These are phyloP conservation scores for Nebria brevicollis DNA, from an alignment of 2,888 invertebrate genomes.

Conservation along the genomic window DNA sequence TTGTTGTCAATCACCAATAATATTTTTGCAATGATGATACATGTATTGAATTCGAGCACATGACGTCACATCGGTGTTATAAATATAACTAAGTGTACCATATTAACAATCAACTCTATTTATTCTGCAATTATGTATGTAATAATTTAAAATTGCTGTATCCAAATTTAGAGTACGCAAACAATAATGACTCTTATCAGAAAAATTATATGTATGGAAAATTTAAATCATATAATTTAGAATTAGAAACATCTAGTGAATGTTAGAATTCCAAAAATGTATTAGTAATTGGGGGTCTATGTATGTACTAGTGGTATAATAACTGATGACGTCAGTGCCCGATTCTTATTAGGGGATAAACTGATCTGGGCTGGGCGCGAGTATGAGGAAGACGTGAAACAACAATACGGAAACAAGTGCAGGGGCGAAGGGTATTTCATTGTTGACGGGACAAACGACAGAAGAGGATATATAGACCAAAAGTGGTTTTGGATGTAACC, in stretches of 20 bases:
- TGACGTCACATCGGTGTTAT: not conserved
- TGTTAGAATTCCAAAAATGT: not conserved
- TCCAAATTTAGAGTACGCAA: no score
- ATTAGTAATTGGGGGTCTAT: not conserved
- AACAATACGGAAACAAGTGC: slow-evolving; percentile 41
- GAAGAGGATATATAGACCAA: not conserved
- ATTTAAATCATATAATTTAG: no score
- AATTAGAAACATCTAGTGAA: no score
- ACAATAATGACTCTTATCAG: no score
- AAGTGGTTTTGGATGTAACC: slow-evolving; percentile 1
- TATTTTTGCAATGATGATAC: not conserved
- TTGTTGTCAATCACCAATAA: slow-evolving; percentile 34
- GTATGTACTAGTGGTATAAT: not conserved
- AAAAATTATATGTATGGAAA: no score
- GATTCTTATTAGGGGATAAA: not conserved
- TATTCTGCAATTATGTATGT: not conserved
- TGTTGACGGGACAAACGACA: slow-evolving; percentile 3
- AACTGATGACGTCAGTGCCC: not conserved
- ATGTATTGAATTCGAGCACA: not conserved
- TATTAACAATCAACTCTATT: no score
- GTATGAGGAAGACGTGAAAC: slow-evolving; percentile 41
- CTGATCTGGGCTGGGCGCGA: slow-evolving; percentile 6
- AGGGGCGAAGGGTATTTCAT: slow-evolving; percentile 2
- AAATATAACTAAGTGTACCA: not conserved
- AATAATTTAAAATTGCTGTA: not conserved